These are phyloP conservation scores for Pterocles burchelli DNA, from an alignment of 2,113 vertebrate species.

Conservation along the genomic window DNA sequence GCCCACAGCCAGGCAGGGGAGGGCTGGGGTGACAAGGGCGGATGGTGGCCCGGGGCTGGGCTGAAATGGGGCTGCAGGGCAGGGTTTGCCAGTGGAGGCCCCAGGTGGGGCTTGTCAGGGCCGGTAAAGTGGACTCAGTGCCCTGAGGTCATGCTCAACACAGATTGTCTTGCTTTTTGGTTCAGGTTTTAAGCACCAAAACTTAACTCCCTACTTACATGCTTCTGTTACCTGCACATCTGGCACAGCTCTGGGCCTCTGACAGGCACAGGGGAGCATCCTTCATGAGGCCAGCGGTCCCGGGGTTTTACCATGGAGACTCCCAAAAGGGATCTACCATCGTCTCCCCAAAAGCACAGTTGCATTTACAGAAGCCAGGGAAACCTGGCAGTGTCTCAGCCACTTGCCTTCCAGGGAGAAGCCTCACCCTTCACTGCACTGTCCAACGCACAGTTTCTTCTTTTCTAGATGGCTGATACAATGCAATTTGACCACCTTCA, in stretches of 20 bases:
- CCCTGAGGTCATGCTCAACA: too few species aligned
- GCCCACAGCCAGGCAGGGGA: not conserved
- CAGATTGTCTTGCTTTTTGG: not conserved
- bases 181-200: not conserved
- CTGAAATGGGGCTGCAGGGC: not conserved
- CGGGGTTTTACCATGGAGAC: rapidly evolving
- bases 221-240: rapidly evolving
- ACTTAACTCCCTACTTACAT: not conserved
- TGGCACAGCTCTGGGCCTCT: rapidly evolving
- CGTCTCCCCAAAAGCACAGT: not conserved
- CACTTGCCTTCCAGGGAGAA: not conserved
- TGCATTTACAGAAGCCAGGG: not conserved
- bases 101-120: not conserved
- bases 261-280: rapidly evolving
- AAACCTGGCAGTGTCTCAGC: not conserved
- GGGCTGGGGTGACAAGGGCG: not conserved
- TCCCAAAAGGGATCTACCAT: not conserved
- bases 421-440: not conserved
- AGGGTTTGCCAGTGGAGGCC: not conserved
- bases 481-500: not conserved
- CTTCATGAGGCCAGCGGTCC: not conserved
- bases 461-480: not conserved
- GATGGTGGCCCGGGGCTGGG: rapidly evolving
- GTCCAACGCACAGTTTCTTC: not conserved
- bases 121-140: rapidly evolving